phyloP scores from a whole-genome alignment of 2,888 invertebrate species.

The Epistrophella euchroma region DNA sequence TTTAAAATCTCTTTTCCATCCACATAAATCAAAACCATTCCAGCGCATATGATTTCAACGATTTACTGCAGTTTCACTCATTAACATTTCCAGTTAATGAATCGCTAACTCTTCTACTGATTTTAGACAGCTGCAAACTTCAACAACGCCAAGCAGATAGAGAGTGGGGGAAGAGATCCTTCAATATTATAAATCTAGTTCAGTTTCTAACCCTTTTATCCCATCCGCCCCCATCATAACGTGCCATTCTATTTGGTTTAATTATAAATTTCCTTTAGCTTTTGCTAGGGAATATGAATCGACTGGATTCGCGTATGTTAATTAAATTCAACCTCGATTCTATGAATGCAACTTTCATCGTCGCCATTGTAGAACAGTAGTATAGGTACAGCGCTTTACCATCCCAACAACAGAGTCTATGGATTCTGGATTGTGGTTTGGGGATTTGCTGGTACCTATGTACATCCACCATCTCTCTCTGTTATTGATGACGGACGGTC shows the following conservation, averaged over 20 bases:
- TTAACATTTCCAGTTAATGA: slow-evolving; percentile 59
- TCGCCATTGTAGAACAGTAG: not conserved
- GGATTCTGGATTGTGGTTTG: slow-evolving; percentile 13
- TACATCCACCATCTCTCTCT: not conserved
- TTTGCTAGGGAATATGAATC: slow-evolving; percentile 35
- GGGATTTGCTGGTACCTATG: not conserved
- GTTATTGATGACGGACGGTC: not conserved
- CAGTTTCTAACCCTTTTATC: not conserved
- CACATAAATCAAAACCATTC: slow-evolving; percentile 48
- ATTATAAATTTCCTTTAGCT: slow-evolving; percentile 44
- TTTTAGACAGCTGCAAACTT: slow-evolving; percentile 43
- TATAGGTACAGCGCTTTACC: too few species aligned
- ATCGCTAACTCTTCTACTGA: slow-evolving; percentile 23
- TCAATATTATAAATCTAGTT: slow-evolving; percentile 27
- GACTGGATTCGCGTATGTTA: slow-evolving; percentile 43
- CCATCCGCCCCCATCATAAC: not conserved
- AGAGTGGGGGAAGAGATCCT: not conserved
- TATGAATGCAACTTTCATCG: slow-evolving; percentile 26
- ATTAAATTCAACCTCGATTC: slow-evolving; percentile 56
- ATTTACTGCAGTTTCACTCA: slow-evolving; percentile 53
- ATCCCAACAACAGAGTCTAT: not conserved
- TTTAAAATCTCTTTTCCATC: slow-evolving; percentile 17
- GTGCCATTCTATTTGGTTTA: slow-evolving; percentile 34
- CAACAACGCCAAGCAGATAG: not conserved
- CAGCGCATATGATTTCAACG: slow-evolving; percentile 32